Percentiles rank a stretch among this genome's conserved stretches.
Conservation (phyloP, 2,888 invertebrate species). For the Erebia epiphron region DNA sequence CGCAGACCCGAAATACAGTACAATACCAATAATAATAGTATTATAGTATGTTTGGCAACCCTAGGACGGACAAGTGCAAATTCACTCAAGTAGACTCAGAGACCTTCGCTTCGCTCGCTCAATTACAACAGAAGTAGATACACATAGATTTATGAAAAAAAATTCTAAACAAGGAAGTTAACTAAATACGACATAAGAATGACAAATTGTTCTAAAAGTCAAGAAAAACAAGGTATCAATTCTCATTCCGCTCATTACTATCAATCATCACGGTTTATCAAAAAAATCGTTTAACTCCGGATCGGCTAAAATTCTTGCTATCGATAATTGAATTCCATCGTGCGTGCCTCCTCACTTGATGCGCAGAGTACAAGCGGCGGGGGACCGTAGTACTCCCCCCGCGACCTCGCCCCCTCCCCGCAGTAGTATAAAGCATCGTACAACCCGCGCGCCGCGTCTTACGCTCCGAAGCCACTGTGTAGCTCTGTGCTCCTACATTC, state of each 20-base stretch:
- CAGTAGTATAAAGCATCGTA: constrained; percentile 60
- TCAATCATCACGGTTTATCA: neutral
- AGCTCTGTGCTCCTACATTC: constrained; percentile 55
- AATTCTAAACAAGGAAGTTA: neutral
- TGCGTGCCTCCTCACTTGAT: constrained; percentile 58
- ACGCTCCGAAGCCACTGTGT: constrained; percentile 65
- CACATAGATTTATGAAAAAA: neutral
- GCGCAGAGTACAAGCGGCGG: constrained; percentile 58
- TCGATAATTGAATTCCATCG: constrained; percentile 12
- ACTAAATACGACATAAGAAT: neutral
- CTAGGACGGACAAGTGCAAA: too few species aligned
- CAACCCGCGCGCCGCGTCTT: constrained; percentile 78
- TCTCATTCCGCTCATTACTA: neutral
- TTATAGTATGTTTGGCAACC: too few species aligned
- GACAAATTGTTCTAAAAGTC: neutral
- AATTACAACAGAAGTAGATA: neutral
- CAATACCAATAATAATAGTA: too few species aligned
- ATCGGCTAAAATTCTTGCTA: constrained; percentile 7
- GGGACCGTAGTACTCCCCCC: constrained; percentile 45
- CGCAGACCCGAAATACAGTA: too few species aligned
- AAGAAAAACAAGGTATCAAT: neutral
- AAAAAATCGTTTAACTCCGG: too few species aligned
- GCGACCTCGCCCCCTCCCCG: constrained; percentile 46
- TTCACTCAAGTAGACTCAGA: too few species aligned
- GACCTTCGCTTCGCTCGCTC: too few species aligned